These are phyloP conservation scores for Neosalanx taihuensis DNA, from an alignment of 2,797 vertebrate species.

Conservation along the genomic window DNA sequence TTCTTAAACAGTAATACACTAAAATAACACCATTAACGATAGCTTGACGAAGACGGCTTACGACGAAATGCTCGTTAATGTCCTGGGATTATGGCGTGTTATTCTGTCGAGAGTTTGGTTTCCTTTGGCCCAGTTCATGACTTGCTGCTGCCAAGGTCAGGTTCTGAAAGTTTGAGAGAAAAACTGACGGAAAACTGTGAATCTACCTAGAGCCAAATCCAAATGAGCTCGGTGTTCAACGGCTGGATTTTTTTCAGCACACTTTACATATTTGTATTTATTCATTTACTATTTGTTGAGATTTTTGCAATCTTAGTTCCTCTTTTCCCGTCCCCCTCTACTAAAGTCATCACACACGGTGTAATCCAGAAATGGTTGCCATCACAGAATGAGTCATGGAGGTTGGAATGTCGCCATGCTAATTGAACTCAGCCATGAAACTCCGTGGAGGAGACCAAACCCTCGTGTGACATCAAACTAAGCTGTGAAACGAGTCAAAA, in stretches of 20 bases:
- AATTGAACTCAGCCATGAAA: background rate
- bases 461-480: too few relatives aligned
- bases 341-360: constrained; percentile 10
- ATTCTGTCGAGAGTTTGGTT: constrained; percentile 47
- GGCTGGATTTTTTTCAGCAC: too few relatives aligned
- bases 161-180: constrained; percentile 51
- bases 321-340: constrained; percentile 21
- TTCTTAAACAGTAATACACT: constrained; percentile 14
- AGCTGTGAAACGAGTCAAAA: too few relatives aligned
- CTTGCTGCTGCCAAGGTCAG: constrained; percentile 50
- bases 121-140: constrained; percentile 53
- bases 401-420: constrained; percentile 9
- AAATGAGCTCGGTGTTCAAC: constrained; percentile 34
- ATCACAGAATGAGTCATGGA: background rate
- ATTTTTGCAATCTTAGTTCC: background rate
- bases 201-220: constrained; percentile 29
- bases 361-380: constrained; percentile 25
- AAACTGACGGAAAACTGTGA: constrained; percentile 49
- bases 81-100: constrained; percentile 47
- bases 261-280: too few relatives aligned
- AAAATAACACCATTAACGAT: constrained; percentile 19
- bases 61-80: constrained; percentile 46
- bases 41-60: constrained; percentile 25
- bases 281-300: too few relatives aligned
- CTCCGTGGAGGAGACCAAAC: too few relatives aligned